Evolutionary conservation across 2,797 vertebrate species (phyloP).

Genomic region (Tadarida brasiliensis): DNA sequence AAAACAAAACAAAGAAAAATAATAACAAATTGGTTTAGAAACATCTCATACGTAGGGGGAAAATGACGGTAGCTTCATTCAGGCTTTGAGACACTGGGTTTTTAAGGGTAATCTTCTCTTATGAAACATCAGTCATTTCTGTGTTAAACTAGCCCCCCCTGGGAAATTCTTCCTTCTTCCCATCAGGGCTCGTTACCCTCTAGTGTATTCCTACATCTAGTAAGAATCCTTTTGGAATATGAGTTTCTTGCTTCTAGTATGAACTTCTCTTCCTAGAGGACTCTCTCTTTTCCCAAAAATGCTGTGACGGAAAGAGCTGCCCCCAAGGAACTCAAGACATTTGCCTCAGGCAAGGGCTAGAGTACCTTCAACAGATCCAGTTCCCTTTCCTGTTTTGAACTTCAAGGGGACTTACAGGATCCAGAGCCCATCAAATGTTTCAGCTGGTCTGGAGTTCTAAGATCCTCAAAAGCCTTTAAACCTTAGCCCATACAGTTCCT

Average conservation of each 20-base stretch:
- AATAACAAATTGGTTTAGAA: conserved; percentile 8
- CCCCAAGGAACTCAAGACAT: neutral
- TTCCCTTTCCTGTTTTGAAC: conserved; percentile 3
- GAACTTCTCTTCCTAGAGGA: neutral
- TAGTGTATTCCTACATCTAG: neutral
- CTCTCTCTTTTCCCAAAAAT: neutral
- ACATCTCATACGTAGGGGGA: neutral
- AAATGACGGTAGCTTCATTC: neutral
- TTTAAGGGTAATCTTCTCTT: conserved; percentile 3
- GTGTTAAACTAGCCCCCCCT: neutral
- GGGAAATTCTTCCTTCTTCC: neutral
- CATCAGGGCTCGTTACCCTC: neutral
- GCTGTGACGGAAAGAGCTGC: neutral
- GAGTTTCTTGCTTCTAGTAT: neutral
- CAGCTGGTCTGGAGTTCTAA: neutral
- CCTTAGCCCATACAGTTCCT: neutral
- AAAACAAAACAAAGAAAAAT: neutral
- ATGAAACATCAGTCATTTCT: neutral
- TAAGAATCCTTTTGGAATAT: neutral
- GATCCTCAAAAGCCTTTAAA: neutral
- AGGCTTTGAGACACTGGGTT: neutral
- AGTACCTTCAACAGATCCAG: neutral
- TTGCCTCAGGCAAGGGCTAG: neutral
- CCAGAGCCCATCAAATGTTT: neutral
- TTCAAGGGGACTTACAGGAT: neutral